Base-by-base conservation (phyloP, 2,888 invertebrate species). In the Hecatera dysodea region DNA sequence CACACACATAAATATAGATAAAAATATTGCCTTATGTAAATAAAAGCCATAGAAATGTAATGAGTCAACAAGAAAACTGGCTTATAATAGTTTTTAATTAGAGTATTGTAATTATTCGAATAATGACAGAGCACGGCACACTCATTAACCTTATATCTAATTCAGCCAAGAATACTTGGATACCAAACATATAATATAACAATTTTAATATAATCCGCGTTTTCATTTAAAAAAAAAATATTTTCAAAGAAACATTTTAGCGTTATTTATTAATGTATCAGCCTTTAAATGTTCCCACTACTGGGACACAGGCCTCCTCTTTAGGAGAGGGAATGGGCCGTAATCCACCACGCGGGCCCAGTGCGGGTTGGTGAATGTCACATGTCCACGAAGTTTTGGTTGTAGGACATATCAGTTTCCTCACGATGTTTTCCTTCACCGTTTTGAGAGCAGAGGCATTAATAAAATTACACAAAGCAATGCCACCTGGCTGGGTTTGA, bases 31-130 rank as follows among this genome's bases (percentile, higher is more conserved):
- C 22, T 3, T 27, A 59, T 29, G 11, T 72, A 33, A 68, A 57
- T 24, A 29, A 19, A 61, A 29, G 15, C 22, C 24, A 53, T 65
- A 53, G 65, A 57, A 63, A 36, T 48, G 0, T 61, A 48, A 65
- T 50, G 46, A 50, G 19, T 11, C 0, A 17, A 42, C 55, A 29
- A 48, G 48, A 48, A 53, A 56, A 44, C 46, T 0, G n/a, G 11
- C 29, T 57, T 17, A 50, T 46, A 65, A 81, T 82, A 55, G 60
- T 48, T 11, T 52, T 52, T 64, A 64, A 67, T 82, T 60, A 61
- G 36, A 48, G 55, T 42, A 67, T 64, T 76, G 52, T 81, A 44
- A 64, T 67, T 48, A 61, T 48, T 78, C 15, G 15, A 22, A 12
- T 61, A 82, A 78, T 67, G 12, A 55, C 42, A 71, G 61, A 27